A percentile compares a stretch with the other conserved stretches of the same genome.
Conservation (phyloP, 2,888 invertebrate species). For the Pycnomerus fuliginosus region DNA sequence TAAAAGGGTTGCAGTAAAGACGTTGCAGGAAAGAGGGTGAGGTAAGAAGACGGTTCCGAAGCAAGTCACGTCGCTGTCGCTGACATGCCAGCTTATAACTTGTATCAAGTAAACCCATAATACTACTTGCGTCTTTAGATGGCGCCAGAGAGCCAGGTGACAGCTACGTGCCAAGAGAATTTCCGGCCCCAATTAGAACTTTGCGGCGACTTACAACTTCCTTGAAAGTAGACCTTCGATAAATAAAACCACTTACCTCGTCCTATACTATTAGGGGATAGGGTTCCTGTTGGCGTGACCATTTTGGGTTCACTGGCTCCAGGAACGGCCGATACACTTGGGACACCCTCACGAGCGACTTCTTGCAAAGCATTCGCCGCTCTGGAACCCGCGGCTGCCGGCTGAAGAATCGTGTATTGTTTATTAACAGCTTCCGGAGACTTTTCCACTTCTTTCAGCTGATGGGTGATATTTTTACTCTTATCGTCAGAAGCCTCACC, state of each 20-base stretch:
- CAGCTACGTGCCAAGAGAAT: constrained; percentile 45
- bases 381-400: constrained; percentile 76
- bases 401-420: constrained; percentile 85
- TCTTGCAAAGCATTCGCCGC: constrained; percentile 82
- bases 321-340: constrained; percentile 55
- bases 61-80: constrained; percentile 47
- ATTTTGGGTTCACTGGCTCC: constrained; percentile 52
- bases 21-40: constrained; percentile 13
- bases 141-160: constrained; percentile 46
- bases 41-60: constrained; percentile 44
- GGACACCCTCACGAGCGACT: constrained; percentile 63
- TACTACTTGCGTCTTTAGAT: constrained; percentile 41
- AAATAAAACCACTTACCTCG: constrained; percentile 65
- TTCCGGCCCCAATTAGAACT: constrained; percentile 42
- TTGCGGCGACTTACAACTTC: constrained; percentile 29
- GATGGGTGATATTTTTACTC: constrained; percentile 50
- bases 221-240: too few relatives aligned
- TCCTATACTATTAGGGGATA: constrained; percentile 75
- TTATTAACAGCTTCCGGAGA: constrained; percentile 62
- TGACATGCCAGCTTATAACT: constrained; percentile 50
- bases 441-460: constrained; percentile 50
- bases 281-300: constrained; percentile 52
- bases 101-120: constrained; percentile 51
- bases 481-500: constrained; percentile 50
- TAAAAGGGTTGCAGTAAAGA: constrained; percentile 39